Base-by-base conservation (phyloP, 53 echinoderm and acorn worm genomes). In the Mesocentrotus franciscanus region DNA sequence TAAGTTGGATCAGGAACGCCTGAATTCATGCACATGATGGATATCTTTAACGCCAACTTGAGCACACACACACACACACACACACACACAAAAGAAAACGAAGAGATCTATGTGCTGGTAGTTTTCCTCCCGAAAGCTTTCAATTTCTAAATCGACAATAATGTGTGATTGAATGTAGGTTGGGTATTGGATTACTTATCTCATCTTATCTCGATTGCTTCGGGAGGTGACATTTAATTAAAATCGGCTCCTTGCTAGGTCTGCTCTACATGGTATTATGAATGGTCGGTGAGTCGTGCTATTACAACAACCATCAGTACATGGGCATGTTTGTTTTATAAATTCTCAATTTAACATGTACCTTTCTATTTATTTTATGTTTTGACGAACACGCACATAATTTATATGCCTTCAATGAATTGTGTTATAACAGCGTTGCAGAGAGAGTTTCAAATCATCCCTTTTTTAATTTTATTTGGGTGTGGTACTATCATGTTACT, bases 151-250 rank as follows among this genome's bases (percentile, higher is more conserved):
- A 79, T 79, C 79, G 79, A 79, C 79, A 79, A 79, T 79, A 79
- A 79, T 79, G 36, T 79, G 79, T 39, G 36, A 79, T 79, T 35
- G 79, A 79, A 36, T 39, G 17, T 32, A 32, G 36, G 27, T 32
- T 39, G 27, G 39, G 32, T 79, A 79, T 79, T 36, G 79, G 35
- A 36, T 79, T 36, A 79, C 79, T 35, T 39, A 15, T 39, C 35
- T 35, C 39, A 79, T 79, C 79, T 79, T 39, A 39, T 71, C 79
- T 39, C 10, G 79, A 79, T 20, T 4, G 79, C 79, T 79, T 39
- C 79, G 39, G 79, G 79, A 79, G 39, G 39, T 79, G 79, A 79
- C 79, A 79, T 79, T 79, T 79, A 79, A 79, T 79, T 79, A 79
- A 79, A 79, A 79, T 4, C 35, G 27, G 8, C 39, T 39, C 39